phyloP scores from a whole-genome alignment of 2,797 vertebrate genomes.

The Selene dorsalis region DNA sequence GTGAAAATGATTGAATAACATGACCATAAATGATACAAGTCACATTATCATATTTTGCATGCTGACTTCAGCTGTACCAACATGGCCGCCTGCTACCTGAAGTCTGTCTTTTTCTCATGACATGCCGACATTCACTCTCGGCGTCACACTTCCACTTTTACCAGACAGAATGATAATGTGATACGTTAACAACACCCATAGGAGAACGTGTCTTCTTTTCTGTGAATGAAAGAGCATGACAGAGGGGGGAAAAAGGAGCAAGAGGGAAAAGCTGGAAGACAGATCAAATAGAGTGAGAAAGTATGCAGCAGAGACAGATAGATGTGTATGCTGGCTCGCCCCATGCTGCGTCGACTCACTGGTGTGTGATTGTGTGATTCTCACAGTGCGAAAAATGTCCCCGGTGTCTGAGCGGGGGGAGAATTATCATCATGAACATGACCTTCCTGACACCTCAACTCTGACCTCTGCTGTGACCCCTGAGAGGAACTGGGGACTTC shows the following conservation, averaged over 20 bases:
- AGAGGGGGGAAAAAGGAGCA: constrained; percentile 2
- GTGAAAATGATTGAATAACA: no score
- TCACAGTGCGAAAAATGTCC: constrained; percentile 65
- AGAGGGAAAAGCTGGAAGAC: constrained; percentile 19
- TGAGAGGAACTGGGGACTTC: constrained; percentile 33
- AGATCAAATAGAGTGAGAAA: constrained; percentile 35
- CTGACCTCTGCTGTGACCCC: constrained; percentile 62
- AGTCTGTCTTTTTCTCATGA: not conserved
- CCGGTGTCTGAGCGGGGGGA: constrained; percentile 56
- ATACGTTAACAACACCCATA: constrained; percentile 40
- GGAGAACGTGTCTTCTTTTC: constrained; percentile 21
- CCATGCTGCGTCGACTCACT: constrained; percentile 35
- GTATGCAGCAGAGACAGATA: constrained; percentile 40
- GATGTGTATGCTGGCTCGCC: constrained; percentile 38
- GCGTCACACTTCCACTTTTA: not conserved
- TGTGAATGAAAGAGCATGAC: not conserved
- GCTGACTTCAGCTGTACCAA: not conserved
- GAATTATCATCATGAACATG: constrained; percentile 73
- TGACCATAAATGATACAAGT: no score
- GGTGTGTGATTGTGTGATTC: constrained; percentile 58
- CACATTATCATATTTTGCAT: no score
- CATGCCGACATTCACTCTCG: constrained; percentile 17
- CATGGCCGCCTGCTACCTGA: not conserved
- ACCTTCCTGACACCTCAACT: constrained; percentile 75
- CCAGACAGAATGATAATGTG: constrained; percentile 40